Conservation (phyloP, 2,888 invertebrate genomes). For the Poecilobothrus nobilitatus region DNA sequence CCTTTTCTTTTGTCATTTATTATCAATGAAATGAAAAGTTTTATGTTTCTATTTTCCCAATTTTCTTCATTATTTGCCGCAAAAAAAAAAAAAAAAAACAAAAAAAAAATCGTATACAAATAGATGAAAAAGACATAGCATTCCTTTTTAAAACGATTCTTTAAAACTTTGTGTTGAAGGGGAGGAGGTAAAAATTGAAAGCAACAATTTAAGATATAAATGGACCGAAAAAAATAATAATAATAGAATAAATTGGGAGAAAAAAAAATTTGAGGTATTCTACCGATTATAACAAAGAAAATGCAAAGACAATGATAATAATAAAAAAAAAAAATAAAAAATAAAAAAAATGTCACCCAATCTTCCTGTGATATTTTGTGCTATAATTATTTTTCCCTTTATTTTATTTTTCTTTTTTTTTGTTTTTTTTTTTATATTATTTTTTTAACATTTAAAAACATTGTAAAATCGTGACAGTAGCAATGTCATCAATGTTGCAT, state of each 20-base stretch:
- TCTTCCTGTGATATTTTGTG: neutral
- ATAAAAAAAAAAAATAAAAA: too few relatives aligned
- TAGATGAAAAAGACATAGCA: too few relatives aligned
- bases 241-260: neutral
- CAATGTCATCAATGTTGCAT: neutral
- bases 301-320: too few relatives aligned
- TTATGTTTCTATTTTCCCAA: neutral
- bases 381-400: too few relatives aligned
- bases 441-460: too few relatives aligned
- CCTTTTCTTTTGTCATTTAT: neutral
- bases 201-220: neutral
- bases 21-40: neutral
- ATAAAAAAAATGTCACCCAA: neutral
- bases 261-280: too few relatives aligned
- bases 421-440: neutral
- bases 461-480: neutral
- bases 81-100: neutral
- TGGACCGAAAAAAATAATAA: constrained; percentile 1
- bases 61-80: too few relatives aligned
- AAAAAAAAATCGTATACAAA: neutral
- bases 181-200: too few relatives aligned
- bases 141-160: too few relatives aligned
- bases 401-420: too few relatives aligned
- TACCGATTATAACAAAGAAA: too few relatives aligned
- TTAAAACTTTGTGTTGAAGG: too few relatives aligned